Evolutionary conservation across 2,888 invertebrate species (phyloP).

Genomic region (Aquatica leii): DNA sequence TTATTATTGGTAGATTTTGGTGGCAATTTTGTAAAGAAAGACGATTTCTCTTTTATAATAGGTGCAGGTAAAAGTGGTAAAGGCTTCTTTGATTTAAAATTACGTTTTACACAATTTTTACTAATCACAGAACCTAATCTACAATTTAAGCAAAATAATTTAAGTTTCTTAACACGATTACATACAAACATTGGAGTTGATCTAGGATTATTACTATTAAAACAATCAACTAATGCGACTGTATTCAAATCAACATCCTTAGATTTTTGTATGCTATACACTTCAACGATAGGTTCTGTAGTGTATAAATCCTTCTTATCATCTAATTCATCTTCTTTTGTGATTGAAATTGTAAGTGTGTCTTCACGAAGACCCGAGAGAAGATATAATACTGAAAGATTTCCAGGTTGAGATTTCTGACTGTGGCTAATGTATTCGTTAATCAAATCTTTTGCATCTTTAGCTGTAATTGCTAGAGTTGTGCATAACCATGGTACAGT

Average conservation of each 20-base stretch:
- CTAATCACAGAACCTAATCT: slow-evolving; percentile 48
- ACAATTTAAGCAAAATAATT: slow-evolving; percentile 12
- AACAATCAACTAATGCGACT: slow-evolving; percentile 60
- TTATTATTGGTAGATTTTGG: slow-evolving; percentile 7
- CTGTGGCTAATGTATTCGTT: slow-evolving; percentile 57
- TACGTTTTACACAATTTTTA: slow-evolving; percentile 50
- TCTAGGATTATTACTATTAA: slow-evolving; percentile 47
- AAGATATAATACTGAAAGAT: slow-evolving; percentile 62
- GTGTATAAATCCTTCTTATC: slow-evolving; percentile 55
- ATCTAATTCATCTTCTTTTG: slow-evolving; percentile 59
- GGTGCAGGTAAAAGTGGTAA: slow-evolving; percentile 42
- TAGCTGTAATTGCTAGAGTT: slow-evolving; percentile 63
- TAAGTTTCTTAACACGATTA: too few species aligned
- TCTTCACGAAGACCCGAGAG: slow-evolving; percentile 61
- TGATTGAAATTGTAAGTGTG: slow-evolving; percentile 56
- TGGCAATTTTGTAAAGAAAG: slow-evolving; percentile 40
- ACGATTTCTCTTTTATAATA: slow-evolving; percentile 47
- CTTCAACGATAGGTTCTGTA: slow-evolving; percentile 59
- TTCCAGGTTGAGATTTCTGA: slow-evolving; percentile 53
- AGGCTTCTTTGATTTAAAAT: slow-evolving; percentile 45
- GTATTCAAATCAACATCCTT: slow-evolving; percentile 60
- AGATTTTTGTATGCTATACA: slow-evolving; percentile 64
- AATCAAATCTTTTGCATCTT: slow-evolving; percentile 62
- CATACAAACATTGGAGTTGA: slow-evolving; percentile 37
- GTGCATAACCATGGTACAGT: slow-evolving; percentile 64